phyloP scores from a whole-genome alignment of 2,113 vertebrate species.

The Delphinus delphis region DNA sequence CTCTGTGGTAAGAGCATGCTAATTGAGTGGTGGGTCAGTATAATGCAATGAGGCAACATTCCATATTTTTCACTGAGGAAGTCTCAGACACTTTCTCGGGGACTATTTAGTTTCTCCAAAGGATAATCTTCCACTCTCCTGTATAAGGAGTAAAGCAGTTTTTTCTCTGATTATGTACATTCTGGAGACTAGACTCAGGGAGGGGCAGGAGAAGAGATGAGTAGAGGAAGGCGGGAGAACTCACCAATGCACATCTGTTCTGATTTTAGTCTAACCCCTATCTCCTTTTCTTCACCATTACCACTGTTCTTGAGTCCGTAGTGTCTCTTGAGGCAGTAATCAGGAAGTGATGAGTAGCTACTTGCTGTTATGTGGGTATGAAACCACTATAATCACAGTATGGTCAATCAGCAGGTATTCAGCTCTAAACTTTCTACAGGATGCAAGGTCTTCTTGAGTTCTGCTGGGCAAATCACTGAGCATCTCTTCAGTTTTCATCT shows the following conservation, averaged over 20 bases:
- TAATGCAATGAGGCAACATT: neutral
- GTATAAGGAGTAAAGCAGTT: neutral
- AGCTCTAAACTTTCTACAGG: neutral
- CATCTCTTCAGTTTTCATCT: neutral
- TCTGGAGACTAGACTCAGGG: fast-evolving
- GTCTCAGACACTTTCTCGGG: neutral
- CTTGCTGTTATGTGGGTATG: neutral
- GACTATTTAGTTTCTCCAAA: neutral
- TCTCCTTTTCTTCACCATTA: neutral
- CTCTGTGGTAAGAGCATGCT: neutral
- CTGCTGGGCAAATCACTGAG: neutral
- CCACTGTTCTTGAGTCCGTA: neutral
- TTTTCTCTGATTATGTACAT: neutral
- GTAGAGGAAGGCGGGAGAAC: neutral
- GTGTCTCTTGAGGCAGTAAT: neutral
- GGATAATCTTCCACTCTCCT: neutral
- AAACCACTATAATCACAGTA: neutral
- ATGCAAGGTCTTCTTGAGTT: neutral
- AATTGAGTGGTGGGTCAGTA: neutral
- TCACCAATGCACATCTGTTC: neutral
- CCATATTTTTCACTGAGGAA: neutral
- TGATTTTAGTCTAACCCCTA: neutral
- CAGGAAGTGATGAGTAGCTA: neutral
- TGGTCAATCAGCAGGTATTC: neutral
- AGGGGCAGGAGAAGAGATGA: neutral